Percentiles rank a stretch among this genome's conserved stretches.
phyloP scores from a whole-genome alignment of 2,113 vertebrate species.

The Paedocypris sp. region DNA sequence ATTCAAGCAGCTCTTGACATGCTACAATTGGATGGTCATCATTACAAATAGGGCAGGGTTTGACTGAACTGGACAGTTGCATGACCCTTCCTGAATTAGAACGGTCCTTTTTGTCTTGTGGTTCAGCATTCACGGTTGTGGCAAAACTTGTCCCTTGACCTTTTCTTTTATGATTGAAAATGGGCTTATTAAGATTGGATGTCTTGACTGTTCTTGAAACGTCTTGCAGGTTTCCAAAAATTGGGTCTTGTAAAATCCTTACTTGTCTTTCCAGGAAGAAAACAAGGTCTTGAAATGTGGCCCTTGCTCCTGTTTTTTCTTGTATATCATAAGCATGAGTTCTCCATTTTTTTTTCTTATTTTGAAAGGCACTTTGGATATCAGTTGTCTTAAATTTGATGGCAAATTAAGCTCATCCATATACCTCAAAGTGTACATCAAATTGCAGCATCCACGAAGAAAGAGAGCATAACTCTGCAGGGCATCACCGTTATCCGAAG shows the following conservation, averaged over 20 bases:
- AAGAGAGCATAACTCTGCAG: neutral
- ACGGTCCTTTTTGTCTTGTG: neutral
- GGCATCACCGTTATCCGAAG: neutral
- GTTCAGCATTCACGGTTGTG: neutral
- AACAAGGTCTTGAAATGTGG: neutral
- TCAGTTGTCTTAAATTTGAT: neutral
- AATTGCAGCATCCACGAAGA: neutral
- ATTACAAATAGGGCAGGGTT: neutral
- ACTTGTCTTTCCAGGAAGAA: neutral
- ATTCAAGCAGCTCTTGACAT: neutral
- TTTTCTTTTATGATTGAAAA: neutral
- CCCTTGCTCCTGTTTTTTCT: neutral
- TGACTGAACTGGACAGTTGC: neutral
- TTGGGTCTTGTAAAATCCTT: neutral
- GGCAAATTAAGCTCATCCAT: neutral
- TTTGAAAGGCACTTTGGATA: constrained; percentile 2
- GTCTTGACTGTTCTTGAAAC: neutral
- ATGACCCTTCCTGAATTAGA: neutral
- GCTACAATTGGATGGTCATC: neutral
- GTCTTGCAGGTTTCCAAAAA: neutral
- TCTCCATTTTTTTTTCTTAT: constrained; percentile 1
- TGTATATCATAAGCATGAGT: neutral
- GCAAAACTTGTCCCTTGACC: neutral
- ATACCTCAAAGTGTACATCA: neutral
- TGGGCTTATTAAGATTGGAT: neutral